A percentile compares a stretch with the other conserved stretches of the same genome.
Conservation (phyloP, 2,797 vertebrate species). For the Mus spretus region DNA sequence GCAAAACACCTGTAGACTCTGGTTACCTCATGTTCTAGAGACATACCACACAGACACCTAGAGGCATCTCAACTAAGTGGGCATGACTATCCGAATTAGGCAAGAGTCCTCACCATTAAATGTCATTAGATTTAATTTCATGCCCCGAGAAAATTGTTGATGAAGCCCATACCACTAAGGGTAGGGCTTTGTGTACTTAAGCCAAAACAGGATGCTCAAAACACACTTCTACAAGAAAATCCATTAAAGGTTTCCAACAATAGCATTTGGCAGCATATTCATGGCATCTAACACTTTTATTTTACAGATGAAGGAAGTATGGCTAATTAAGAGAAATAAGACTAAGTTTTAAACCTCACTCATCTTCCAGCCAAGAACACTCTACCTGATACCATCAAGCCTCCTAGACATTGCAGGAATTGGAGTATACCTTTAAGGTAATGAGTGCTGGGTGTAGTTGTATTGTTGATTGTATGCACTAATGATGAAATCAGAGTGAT, state of each 20-base stretch:
- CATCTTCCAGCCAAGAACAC: slow-evolving; percentile 11
- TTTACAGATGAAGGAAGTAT: slow-evolving; percentile 36
- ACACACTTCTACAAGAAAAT: slow-evolving; percentile 23
- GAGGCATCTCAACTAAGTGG: slow-evolving; percentile 86
- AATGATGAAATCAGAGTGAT: not conserved
- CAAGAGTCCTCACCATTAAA: slow-evolving; percentile 87
- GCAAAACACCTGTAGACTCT: slow-evolving; percentile 25
- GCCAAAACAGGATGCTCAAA: slow-evolving; percentile 14
- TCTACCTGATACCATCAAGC: slow-evolving; percentile 12
- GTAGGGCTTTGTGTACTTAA: slow-evolving; percentile 72
- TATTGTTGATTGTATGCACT: not conserved
- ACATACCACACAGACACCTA: slow-evolving; percentile 85
- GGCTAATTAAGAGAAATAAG: slow-evolving; percentile 8
- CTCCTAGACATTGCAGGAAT: slow-evolving; percentile 2
- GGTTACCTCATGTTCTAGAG: slow-evolving; percentile 81
- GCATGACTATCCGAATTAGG: slow-evolving; percentile 87
- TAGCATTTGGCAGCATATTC: not conserved
- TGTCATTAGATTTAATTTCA: slow-evolving; percentile 89
- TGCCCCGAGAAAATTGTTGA: slow-evolving; percentile 86
- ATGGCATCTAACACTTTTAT: not conserved
- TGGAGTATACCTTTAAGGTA: slow-evolving; percentile 9
- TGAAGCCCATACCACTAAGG: slow-evolving; percentile 84
- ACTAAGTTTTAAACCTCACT: slow-evolving; percentile 27
- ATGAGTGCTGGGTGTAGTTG: slow-evolving; percentile 6
- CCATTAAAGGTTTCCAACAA: slow-evolving; percentile 14